Percentiles rank a stretch among this genome's conserved stretches.
Evolutionary conservation across 2,113 vertebrate genomes (phyloP).

Genomic region (Platanista minor): DNA sequence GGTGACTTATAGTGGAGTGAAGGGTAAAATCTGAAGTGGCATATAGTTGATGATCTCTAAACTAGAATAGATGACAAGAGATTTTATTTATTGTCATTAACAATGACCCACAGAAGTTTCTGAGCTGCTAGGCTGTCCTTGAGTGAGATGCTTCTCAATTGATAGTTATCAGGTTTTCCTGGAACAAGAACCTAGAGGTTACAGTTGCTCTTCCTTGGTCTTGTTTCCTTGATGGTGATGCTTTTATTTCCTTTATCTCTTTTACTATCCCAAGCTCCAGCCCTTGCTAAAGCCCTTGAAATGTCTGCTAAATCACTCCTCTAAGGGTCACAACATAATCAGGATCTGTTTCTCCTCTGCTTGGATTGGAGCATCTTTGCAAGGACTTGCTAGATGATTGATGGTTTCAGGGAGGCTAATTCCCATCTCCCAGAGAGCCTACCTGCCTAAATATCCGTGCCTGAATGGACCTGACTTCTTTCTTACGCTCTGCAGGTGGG

Average conservation of each 20-base stretch:
- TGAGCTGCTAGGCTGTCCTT: not conserved
- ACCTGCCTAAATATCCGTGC: not conserved
- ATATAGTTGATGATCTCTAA: not conserved
- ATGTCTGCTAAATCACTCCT: not conserved
- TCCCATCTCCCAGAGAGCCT: not conserved
- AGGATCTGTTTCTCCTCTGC: constrained; percentile 9
- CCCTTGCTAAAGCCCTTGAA: not conserved
- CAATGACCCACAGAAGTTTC: not conserved
- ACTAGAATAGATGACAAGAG: not conserved
- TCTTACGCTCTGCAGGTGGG: constrained; percentile 86
- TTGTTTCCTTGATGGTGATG: not conserved
- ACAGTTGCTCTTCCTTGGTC: not conserved
- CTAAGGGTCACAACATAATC: not conserved
- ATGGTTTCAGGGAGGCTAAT: not conserved
- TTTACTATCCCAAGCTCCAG: not conserved
- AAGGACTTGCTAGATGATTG: not conserved
- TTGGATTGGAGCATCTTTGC: not conserved
- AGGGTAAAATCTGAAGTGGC: not conserved
- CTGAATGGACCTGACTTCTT: not conserved
- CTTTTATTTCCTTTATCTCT: not conserved
- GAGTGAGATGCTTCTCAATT: not conserved
- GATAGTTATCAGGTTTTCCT: constrained; percentile 20
- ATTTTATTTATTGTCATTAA: not conserved
- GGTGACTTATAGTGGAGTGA: not conserved
- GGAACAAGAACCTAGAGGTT: constrained; percentile 27